Conservation (phyloP, 2,797 vertebrate genomes). For the Siniperca scherzeri region DNA sequence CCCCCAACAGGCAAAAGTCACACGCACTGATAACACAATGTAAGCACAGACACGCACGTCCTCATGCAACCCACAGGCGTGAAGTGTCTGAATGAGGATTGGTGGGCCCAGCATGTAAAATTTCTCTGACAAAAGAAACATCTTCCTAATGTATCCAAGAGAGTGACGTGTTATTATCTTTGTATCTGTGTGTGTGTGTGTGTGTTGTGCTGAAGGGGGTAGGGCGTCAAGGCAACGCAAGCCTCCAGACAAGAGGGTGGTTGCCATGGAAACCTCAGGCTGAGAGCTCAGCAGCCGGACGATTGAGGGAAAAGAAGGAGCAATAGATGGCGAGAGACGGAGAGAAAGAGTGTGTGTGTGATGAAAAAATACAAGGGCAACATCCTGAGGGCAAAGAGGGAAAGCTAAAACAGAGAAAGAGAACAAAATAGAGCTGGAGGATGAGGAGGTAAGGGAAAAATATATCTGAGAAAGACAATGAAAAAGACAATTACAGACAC, state of each 20-base stretch:
- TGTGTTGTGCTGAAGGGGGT: conserved; percentile 79
- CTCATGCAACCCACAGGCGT: background rate
- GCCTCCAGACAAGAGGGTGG: conserved; percentile 85
- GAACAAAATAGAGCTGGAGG: conserved; percentile 16
- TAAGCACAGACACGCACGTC: background rate
- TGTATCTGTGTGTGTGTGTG: conserved; percentile 41
- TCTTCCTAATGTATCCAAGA: background rate
- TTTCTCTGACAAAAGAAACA: conserved; percentile 12
- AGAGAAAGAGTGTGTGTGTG: conserved; percentile 52
- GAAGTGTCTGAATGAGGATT: background rate
- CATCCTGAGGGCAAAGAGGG: conserved; percentile 55
- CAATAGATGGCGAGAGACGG: conserved; percentile 59
- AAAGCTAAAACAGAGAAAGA: conserved; percentile 42
- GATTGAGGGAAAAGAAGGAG: conserved; percentile 68
- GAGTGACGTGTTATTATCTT: conserved; percentile 30
- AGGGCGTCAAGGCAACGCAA: conserved; percentile 82
- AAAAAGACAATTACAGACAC: conserved; percentile 41
- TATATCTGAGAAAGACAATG: conserved; percentile 19
- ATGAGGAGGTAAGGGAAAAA: background rate
- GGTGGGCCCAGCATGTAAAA: conserved; percentile 15
- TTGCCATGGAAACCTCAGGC: conserved; percentile 88
- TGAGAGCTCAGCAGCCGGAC: conserved; percentile 77
- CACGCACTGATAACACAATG: background rate
- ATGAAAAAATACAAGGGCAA: conserved; percentile 63
- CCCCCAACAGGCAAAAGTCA: conserved; percentile 38